Conservation (phyloP, 2,888 invertebrate genomes). For the Choristoneura rosaceana region DNA sequence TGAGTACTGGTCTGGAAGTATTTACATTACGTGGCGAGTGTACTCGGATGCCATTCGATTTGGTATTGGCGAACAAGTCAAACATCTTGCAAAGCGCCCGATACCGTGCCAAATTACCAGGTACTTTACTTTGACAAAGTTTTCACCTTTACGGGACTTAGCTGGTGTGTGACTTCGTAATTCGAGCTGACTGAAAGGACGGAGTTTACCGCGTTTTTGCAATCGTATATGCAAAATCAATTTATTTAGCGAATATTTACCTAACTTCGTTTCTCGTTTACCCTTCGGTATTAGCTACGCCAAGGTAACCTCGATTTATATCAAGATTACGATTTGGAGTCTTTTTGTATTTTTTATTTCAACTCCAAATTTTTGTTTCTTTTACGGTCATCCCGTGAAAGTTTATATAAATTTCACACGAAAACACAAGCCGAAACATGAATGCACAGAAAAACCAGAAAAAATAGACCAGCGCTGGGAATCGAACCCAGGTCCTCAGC, state of each 20-base stretch:
- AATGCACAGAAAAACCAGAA: too few relatives aligned
- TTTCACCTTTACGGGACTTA: slow-evolving; percentile 29
- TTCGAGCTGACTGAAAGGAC: slow-evolving; percentile 28
- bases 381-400: too few relatives aligned
- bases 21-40: slow-evolving; percentile 17
- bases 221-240: slow-evolving; percentile 37
- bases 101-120: slow-evolving; percentile 51
- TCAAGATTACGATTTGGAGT: too few relatives aligned
- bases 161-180: slow-evolving; percentile 34
- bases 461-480: too few relatives aligned
- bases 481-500: too few relatives aligned
- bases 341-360: too few relatives aligned
- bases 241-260: slow-evolving; percentile 28
- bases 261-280: slow-evolving; percentile 4
- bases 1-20: slow-evolving; percentile 2
- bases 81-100: slow-evolving; percentile 46
- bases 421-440: too few relatives aligned
- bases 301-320: too few relatives aligned
- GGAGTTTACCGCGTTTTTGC: slow-evolving; percentile 31
- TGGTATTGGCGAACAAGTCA: slow-evolving; percentile 42
- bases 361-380: too few relatives aligned
- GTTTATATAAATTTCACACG: too few relatives aligned
- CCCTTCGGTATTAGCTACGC: neutral
- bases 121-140: slow-evolving; percentile 28
- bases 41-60: slow-evolving; percentile 17